Base-by-base conservation (phyloP, 2,888 invertebrate species). In the Laothoe populi region DNA sequence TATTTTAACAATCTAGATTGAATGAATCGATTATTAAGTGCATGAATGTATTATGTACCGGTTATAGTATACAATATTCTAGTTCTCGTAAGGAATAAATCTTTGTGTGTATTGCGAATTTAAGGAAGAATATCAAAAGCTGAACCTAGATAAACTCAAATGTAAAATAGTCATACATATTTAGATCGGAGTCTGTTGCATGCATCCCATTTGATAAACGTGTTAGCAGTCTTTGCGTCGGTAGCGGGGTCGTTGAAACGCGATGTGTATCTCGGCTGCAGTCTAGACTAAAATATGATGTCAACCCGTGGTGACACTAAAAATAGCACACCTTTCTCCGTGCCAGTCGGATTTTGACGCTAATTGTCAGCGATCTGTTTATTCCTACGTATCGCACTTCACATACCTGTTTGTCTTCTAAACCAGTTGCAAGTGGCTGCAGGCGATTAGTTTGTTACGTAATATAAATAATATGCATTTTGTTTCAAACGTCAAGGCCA, bases 391-490 rank as follows among this genome's bases (percentile, higher is more conserved):
- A 86, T 84, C 80, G 81, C 77, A 79, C 77, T 80, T 83, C 82
- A 79, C 77, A 71, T 73, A 80, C 78, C 75, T 72, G 81, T 74
- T 78, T 71, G 71, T 72, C 72, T 71, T 53, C 71, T 65, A 84
- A 87, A 89, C 86, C 83, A 84, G 88, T 88, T 88, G 87, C 88
- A 87, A 79, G 76, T 69, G 73, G 80, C 76, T 86, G 84, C 84
- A 87, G 81, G 81, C 83, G 64, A 82, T 81, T 79, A 78, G 78
- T 73, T 74, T 70, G 80, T 86, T 84, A 84, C 83, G 77, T 82
- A 78, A 82, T 81, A 72, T 74, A 44, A 74, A 77, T 73, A 75
- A 81, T 82, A 81, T 87, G 85, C 82, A 84, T 84, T 81, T 71
- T 79, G 84, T 85, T 85, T 82, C 77, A 79, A 75, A 69, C 75